Conservation (phyloP, 2,888 invertebrate genomes). For the Napeogenes inachia region DNA sequence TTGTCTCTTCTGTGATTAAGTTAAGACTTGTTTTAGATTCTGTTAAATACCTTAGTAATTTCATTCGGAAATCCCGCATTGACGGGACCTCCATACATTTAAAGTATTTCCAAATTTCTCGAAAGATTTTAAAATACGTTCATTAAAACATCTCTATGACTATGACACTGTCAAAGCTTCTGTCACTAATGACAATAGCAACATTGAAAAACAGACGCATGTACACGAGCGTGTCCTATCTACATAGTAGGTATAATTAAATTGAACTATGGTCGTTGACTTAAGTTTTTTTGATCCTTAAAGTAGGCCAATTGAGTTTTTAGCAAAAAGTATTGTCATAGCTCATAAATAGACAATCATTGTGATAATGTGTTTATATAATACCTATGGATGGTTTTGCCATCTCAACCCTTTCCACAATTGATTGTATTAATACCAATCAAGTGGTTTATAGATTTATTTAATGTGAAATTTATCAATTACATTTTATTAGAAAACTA, state of each 20-base stretch:
- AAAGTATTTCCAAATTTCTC: neutral
- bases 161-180: neutral
- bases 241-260: neutral
- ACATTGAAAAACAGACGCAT: neutral
- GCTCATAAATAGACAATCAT: neutral
- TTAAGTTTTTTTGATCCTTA: too few relatives aligned
- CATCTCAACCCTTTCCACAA: too few relatives aligned
- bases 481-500: too few relatives aligned
- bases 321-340: neutral
- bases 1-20: neutral
- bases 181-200: neutral
- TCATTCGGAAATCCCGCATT: constrained; percentile 21
- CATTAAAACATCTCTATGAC: neutral
- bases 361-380: too few relatives aligned
- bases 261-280: too few relatives aligned
- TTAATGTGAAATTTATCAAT: too few relatives aligned
- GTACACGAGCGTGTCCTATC: neutral
- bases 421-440: too few relatives aligned
- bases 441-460: too few relatives aligned
- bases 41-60: constrained; percentile 11
- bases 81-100: constrained; percentile 27
- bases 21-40: neutral
- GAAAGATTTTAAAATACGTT: neutral
- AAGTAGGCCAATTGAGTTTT: neutral
- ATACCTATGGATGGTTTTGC: too few relatives aligned